Evolutionary conservation across 2,888 invertebrate species (phyloP), one percentile per base, ranked within the genome.

Genomic region (Heteromurus nitidus): DNA sequence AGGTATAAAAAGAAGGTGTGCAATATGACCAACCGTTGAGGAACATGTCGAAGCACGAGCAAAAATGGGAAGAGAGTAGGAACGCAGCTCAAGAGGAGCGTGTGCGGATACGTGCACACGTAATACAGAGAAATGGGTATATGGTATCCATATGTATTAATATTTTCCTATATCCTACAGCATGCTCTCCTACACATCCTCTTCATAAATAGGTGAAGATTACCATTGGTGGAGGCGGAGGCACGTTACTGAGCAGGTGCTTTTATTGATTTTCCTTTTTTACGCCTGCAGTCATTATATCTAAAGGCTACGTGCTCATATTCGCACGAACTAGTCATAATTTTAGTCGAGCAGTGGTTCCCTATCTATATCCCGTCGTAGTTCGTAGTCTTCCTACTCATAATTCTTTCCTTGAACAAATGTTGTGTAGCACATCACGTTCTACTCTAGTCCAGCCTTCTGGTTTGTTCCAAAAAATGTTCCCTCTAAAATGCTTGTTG

Each of bases 161-260:
- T 50, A 3, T 5, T 11, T 18, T 50, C 50, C 11, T 5, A 72
- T 58, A 69, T 26, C 47, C 20, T 60, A 53, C 22, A n/a, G 60
- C 18, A 18, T 26, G 26, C 22, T 24, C n/a, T n/a, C n/a, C n/a
- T n/a, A n/a, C n/a, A n/a, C n/a, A n/a, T 22, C 13, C 26, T 58
- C 58, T 24, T 58, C 24, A 22, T 58, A 60, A 55, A 55, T 55
- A 55, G 55, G 55, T 24, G 55, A 55, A n/a, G 60, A 60, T 30
- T 60, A 60, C 22, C 47, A 73, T 80, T 80, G 80, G 80, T 80
- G 80, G 80, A 80, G 83, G 83, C 83, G 83, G 80, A 69, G 69
- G 64, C 72, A 80, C 47, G 58, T 64, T 62, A 82, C 79, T 82
- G 82, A 82, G 82, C 82, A 82, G 82, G 82, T 79, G 80, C 80